These are phyloP conservation scores for Chelmon rostratus DNA, from an alignment of 2,797 vertebrate genomes.

Conservation along the genomic window DNA sequence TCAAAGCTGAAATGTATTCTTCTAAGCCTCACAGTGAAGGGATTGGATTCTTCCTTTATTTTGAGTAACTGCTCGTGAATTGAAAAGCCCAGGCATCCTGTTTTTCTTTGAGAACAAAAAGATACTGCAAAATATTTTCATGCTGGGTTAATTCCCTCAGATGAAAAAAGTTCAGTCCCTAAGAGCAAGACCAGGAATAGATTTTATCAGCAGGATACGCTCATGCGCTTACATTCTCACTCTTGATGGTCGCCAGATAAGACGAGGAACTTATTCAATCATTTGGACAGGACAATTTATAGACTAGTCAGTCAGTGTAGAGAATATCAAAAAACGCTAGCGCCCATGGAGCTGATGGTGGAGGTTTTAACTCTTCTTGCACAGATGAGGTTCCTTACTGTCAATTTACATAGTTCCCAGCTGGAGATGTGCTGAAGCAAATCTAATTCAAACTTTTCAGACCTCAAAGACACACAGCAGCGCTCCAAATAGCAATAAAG, in stretches of 20 bases:
- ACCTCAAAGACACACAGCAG: constrained; percentile 78
- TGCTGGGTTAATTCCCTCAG: constrained; percentile 74
- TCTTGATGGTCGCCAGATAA: constrained; percentile 70
- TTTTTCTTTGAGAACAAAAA: constrained; percentile 79
- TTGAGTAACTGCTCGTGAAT: constrained; percentile 76
- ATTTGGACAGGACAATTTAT: constrained; percentile 57
- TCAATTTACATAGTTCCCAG: constrained; percentile 81
- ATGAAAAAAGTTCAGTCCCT: constrained; percentile 60
- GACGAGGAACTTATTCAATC: constrained; percentile 54
- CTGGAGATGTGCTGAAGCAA: constrained; percentile 81
- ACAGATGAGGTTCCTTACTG: constrained; percentile 74
- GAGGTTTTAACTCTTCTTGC: constrained; percentile 62
- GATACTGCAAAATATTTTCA: constrained; percentile 77
- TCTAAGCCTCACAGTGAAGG: constrained; percentile 55
- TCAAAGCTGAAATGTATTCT: constrained; percentile 71
- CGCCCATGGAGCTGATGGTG: constrained; percentile 39
- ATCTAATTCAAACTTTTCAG: constrained; percentile 81
- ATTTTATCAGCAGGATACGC: constrained; percentile 75
- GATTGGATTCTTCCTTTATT: constrained; percentile 66
- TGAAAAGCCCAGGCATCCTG: constrained; percentile 75
- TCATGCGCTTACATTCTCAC: constrained; percentile 64
- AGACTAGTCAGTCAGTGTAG: constrained; percentile 52
- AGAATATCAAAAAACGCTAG: constrained; percentile 52
- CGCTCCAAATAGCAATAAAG: constrained; percentile 76
- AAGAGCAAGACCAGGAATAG: constrained; percentile 61